A percentile compares a stretch with the other conserved stretches of the same genome.
phyloP scores from a whole-genome alignment of 2,888 invertebrate species.

The Malthinus seriepunctatus region DNA sequence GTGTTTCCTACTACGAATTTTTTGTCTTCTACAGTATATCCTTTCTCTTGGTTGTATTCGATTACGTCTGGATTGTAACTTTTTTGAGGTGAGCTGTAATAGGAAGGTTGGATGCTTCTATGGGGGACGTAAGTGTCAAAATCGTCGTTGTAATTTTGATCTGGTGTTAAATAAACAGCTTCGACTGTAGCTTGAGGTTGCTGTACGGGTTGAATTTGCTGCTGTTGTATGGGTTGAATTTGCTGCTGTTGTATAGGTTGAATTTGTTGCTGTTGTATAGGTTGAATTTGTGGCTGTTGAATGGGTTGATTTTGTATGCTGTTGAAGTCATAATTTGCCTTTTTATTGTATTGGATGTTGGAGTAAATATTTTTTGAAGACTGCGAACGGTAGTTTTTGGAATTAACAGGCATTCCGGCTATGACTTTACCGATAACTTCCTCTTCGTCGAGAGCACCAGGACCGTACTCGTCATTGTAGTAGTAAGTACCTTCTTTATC shows the following conservation, averaged over 20 bases:
- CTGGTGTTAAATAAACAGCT: constrained; percentile 38
- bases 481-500: constrained; percentile 63
- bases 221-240: background rate
- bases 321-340: constrained; percentile 36
- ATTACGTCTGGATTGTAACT: constrained; percentile 32
- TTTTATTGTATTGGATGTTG: constrained; percentile 38
- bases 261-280: constrained; percentile 4
- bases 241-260: constrained; percentile 23
- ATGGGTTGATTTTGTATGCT: constrained; percentile 6
- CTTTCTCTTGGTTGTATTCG: constrained; percentile 32
- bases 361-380: constrained; percentile 39
- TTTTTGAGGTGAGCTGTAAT: constrained; percentile 1
- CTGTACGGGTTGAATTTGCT: constrained; percentile 11
- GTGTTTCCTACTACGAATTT: constrained; percentile 71
- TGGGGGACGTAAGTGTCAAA: constrained; percentile 23
- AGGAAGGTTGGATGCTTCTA: constrained; percentile 13
- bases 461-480: constrained; percentile 69
- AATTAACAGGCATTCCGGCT: constrained; percentile 58
- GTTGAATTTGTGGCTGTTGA: constrained; percentile 24
- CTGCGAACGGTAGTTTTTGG: constrained; percentile 36
- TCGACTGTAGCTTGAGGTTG: constrained; percentile 41
- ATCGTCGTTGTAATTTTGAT: constrained; percentile 29
- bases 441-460: constrained; percentile 74
- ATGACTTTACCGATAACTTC: constrained; percentile 76
- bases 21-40: constrained; percentile 40